These are phyloP conservation scores for Drosophila buzzatii DNA, from an alignment of 2,888 invertebrate genomes.

Conservation along the genomic window DNA sequence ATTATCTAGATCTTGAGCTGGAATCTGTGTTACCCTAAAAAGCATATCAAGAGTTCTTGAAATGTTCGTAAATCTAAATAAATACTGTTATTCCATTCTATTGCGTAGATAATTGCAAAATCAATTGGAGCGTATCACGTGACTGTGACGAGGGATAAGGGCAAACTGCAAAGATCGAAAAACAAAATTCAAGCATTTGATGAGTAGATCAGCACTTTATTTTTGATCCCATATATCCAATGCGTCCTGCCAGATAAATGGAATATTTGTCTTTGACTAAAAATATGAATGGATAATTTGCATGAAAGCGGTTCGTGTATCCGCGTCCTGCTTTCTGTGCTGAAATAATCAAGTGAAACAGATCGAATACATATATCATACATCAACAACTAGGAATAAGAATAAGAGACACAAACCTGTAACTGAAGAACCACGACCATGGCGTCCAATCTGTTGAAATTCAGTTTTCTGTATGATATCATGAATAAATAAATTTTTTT, in stretches of 20 bases:
- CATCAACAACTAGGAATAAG: neutral
- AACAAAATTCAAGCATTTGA: neutral
- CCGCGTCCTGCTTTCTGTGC: neutral
- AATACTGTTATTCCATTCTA: too few relatives aligned
- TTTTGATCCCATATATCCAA: neutral
- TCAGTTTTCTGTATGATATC: neutral
- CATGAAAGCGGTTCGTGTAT: too few relatives aligned
- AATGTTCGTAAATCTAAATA: too few relatives aligned
- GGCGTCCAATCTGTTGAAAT: neutral
- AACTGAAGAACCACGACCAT: accelerated
- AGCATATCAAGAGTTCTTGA: too few relatives aligned
- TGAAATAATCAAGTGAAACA: neutral
- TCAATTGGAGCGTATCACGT: too few relatives aligned
- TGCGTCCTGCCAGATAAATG: neutral
- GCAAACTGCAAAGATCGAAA: too few relatives aligned
- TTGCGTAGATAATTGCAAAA: too few relatives aligned
- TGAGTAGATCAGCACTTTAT: too few relatives aligned
- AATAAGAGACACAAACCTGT: neutral
- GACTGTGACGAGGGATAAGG: too few relatives aligned
- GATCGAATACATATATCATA: neutral
- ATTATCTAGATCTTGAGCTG: too few relatives aligned
- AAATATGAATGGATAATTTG: neutral
- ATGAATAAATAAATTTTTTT: neutral
- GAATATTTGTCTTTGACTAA: neutral
- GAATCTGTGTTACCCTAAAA: too few relatives aligned